Conservation (phyloP, 2,797 vertebrate species). For the Hafferia zeledoni region DNA sequence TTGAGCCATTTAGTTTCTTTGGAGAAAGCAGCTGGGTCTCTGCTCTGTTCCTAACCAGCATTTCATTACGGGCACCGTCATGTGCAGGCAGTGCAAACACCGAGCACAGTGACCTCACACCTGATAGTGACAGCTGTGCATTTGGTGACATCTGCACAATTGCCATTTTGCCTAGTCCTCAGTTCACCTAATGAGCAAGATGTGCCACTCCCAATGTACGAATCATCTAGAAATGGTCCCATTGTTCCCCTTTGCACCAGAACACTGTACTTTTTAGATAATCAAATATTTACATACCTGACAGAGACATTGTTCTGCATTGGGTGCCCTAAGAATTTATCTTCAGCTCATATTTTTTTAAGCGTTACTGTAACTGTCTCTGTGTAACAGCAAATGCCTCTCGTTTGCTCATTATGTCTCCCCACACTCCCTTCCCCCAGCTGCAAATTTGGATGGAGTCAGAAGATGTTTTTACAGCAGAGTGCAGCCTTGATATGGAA, state of each 20-base stretch:
- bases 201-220: constrained; percentile 13
- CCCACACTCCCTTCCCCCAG: background rate
- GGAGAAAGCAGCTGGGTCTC: background rate
- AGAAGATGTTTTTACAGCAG: background rate
- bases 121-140: constrained; percentile 18
- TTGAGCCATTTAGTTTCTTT: constrained; percentile 2
- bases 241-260: background rate
- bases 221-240: background rate
- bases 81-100: background rate
- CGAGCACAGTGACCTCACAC: background rate
- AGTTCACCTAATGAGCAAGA: constrained; percentile 27
- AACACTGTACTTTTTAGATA: background rate
- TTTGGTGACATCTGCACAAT: constrained; percentile 19
- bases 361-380: background rate
- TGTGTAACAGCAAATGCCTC: background rate
- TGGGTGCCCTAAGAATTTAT: background rate
- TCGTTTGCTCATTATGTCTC: background rate
- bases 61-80: background rate
- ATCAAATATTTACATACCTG: constrained; percentile 17
- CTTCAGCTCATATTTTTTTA: background rate
- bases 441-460: background rate
- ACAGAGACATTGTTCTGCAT: background rate
- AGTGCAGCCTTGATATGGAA: background rate
- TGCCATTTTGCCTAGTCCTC: background rate
- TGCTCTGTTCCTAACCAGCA: background rate